These are phyloP conservation scores for Heterodera carotae DNA, from an alignment of 1,140 invertebrate genomes.

Conservation along the genomic window DNA sequence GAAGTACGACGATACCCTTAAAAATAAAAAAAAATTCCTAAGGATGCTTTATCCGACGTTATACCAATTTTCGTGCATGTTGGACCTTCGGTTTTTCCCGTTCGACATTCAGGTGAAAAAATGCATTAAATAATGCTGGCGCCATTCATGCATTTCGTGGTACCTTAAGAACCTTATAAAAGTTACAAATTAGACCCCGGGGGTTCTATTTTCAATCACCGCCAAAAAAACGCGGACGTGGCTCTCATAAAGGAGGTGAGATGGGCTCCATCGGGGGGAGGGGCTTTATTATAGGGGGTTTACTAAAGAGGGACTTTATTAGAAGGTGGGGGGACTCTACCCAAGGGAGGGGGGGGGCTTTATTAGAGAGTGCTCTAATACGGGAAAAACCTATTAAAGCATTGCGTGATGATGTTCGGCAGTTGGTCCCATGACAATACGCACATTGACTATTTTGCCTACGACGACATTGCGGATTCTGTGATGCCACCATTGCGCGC, in stretches of 20 bases:
- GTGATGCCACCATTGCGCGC: background rate
- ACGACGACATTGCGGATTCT: background rate
- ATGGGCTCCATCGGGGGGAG: too few species aligned
- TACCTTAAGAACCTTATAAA: background rate
- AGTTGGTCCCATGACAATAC: constrained; percentile 68
- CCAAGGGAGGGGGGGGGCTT: too few species aligned
- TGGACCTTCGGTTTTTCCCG: constrained; percentile 54
- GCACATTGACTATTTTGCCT: constrained; percentile 54
- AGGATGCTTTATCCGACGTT: constrained; percentile 58
- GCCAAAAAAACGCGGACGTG: too few species aligned
- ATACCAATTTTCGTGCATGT: constrained; percentile 59
- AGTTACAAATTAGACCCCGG: background rate
- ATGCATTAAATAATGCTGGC: background rate
- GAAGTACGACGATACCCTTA: too few species aligned
- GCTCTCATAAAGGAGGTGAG: too few species aligned
- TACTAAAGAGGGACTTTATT: too few species aligned
- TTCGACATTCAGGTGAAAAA: constrained; percentile 52
- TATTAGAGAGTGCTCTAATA: too few species aligned
- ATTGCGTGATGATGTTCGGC: constrained; percentile 62
- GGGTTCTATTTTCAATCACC: constrained; percentile 5
- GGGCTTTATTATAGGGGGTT: too few species aligned
- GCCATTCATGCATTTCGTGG: too few species aligned
- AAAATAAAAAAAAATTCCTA: too few species aligned
- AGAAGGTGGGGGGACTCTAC: too few species aligned
- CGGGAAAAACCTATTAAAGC: too few species aligned